A percentile compares a stretch with the other conserved stretches of the same genome.
phyloP scores from a whole-genome alignment of 2,113 vertebrate genomes.

The Leucosticte australis region DNA sequence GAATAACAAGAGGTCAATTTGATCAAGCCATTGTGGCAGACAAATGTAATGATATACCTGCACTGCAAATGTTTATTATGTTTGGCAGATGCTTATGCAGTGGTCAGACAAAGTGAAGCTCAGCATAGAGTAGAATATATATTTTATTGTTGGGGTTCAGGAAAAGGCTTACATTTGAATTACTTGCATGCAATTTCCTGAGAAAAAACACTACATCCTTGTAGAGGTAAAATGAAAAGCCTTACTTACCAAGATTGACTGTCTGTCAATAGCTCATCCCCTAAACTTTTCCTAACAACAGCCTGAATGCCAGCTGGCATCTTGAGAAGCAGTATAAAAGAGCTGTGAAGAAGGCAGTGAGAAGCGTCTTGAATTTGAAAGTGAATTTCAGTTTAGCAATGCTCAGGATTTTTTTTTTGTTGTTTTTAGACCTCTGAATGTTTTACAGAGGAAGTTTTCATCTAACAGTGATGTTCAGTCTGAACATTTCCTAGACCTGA shows the following conservation, averaged over 20 bases:
- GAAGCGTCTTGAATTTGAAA: slow-evolving; percentile 17
- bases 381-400: background rate
- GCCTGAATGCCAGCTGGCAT: slow-evolving; percentile 18
- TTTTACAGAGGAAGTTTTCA: background rate
- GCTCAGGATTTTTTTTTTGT: background rate
- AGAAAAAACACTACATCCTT: background rate
- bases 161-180: slow-evolving; percentile 17
- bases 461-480: background rate
- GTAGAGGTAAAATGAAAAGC: slow-evolving; percentile 35
- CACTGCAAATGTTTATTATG: background rate
- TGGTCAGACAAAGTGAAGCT: background rate
- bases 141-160: background rate
- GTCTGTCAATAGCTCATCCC: slow-evolving; percentile 18
- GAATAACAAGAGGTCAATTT: slow-evolving; percentile 18
- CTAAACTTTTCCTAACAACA: background rate
- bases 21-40: background rate
- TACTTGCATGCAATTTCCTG: background rate
- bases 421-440: background rate
- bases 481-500: background rate
- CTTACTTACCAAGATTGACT: slow-evolving; percentile 1
- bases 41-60: slow-evolving; percentile 13
- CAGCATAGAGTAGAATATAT: background rate
- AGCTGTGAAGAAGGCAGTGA: slow-evolving; percentile 9
- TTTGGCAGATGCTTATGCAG: background rate
- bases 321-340: background rate